Evolutionary conservation across 2,797 vertebrate genomes (phyloP), one percentile per base, ranked within the genome.

Genomic region (Saxicola maurus): DNA sequence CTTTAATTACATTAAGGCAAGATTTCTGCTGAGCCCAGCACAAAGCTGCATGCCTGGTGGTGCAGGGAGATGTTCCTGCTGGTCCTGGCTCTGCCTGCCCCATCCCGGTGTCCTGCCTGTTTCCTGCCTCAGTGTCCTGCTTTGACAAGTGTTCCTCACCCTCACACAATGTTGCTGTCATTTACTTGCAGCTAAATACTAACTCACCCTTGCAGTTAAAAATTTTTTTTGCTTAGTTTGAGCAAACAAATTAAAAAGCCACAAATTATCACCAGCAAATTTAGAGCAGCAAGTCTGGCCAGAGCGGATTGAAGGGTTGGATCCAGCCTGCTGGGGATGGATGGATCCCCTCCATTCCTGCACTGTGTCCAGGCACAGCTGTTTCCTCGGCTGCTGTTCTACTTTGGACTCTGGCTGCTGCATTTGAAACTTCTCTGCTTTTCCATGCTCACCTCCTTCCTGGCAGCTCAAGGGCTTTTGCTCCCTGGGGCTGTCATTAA

Each of bases 401-500:
- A 4, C 2, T 8, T 43, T 3, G 3, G 49, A 49, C 62, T 67
- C 75, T 0, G 3, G 35, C 73, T 81, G 56, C 80, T 48, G 85
- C 57, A 35, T 84, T 91, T 84, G 82, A 73, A 94, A 92, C 80
- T 93, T 83, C 6, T 2, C 45, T 0, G 8, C 67, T 89, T 93
- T 87, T 93, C 93, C 1, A 0, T 28, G 55, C 71, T 92, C 91
- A 74, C 92, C 89, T 94, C 85, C 91, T 79, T 92, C 77, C 85
- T 92, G 93, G 91, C 94, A 96, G 94, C 94, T 93, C 89, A 95
- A 93, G 93, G 92, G 93, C 93, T 92, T 85, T 89, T 0, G 0
- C 83, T 95, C 94, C 92, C 94, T 74, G 78, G 80, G 92, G 94
- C 87, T 96, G 91, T 94, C 95, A 94, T 94, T 93, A 96, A 93